Evolutionary conservation across 2,888 invertebrate species (phyloP).

Genomic region (Idaea aversata): DNA sequence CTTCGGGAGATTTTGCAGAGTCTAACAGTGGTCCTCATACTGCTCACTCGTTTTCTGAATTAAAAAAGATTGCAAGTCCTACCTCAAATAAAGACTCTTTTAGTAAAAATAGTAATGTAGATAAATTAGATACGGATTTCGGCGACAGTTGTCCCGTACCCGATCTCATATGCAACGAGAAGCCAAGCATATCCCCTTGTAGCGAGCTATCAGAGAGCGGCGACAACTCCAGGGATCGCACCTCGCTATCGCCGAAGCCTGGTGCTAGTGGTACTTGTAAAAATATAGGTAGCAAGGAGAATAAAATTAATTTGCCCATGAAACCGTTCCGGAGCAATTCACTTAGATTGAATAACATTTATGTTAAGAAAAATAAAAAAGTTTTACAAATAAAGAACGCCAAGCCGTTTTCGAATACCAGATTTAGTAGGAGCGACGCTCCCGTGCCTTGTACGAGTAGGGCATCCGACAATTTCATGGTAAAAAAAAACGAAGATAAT

Average conservation of each 20-base stretch:
- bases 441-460: conserved; percentile 52
- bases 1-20: conserved; percentile 45
- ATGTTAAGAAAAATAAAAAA: conserved; percentile 71
- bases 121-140: conserved; percentile 66
- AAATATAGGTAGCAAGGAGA: conserved; percentile 37
- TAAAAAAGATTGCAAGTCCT: conserved; percentile 69
- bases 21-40: conserved; percentile 49
- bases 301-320: conserved; percentile 38
- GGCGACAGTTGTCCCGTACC: conserved; percentile 72
- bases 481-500: conserved; percentile 41
- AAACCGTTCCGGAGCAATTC: conserved; percentile 49
- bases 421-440: conserved; percentile 30
- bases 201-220: conserved; percentile 72
- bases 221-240: conserved; percentile 63
- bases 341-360: conserved; percentile 66
- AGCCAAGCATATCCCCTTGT: conserved; percentile 74
- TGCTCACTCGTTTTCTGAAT: conserved; percentile 66
- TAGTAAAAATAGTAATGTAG: conserved; percentile 46
- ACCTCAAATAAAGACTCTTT: conserved; percentile 52
- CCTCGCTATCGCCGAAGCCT: conserved; percentile 51
- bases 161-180: conserved; percentile 76
- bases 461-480: conserved; percentile 56
- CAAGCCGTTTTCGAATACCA: conserved; percentile 33
- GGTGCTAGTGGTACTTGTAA: conserved; percentile 31
- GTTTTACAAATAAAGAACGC: conserved; percentile 69